These are phyloP conservation scores for Hormaphis cornu DNA, from an alignment of 1,140 invertebrate genomes.

Conservation along the genomic window DNA sequence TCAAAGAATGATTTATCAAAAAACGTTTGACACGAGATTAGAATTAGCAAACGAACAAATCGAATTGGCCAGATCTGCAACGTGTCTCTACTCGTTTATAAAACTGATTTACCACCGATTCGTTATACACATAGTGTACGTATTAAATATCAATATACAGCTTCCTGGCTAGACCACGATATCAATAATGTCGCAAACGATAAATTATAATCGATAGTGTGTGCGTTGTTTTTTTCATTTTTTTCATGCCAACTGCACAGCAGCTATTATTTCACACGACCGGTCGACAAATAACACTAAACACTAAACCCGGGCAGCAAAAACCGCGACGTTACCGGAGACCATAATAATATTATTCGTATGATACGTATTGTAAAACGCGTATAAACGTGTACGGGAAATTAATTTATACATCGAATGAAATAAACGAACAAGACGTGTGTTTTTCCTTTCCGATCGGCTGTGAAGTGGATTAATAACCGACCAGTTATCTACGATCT, in stretches of 20 bases:
- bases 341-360: neutral
- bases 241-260: neutral
- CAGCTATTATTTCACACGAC: neutral
- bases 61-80: no score
- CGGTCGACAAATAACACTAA: constrained; percentile 24
- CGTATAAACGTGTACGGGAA: no score
- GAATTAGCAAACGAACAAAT: no score
- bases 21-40: no score
- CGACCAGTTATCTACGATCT: constrained; percentile 21
- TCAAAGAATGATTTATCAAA: no score
- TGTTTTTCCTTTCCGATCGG: constrained; percentile 1
- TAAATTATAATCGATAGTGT: neutral
- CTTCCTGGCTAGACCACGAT: constrained; percentile 6
- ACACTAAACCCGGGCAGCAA: neutral
- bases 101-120: no score
- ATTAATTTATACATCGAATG: constrained; percentile 20
- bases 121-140: neutral
- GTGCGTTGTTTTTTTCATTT: no score
- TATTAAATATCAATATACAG: neutral
- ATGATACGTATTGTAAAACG: no score
- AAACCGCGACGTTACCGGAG: no score
- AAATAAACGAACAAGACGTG: constrained; percentile 7
- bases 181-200: neutral
- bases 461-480: constrained; percentile 31
- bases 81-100: no score